phyloP scores from a whole-genome alignment of 2,888 invertebrate genomes.

The Drosophila buzzatii region DNA sequence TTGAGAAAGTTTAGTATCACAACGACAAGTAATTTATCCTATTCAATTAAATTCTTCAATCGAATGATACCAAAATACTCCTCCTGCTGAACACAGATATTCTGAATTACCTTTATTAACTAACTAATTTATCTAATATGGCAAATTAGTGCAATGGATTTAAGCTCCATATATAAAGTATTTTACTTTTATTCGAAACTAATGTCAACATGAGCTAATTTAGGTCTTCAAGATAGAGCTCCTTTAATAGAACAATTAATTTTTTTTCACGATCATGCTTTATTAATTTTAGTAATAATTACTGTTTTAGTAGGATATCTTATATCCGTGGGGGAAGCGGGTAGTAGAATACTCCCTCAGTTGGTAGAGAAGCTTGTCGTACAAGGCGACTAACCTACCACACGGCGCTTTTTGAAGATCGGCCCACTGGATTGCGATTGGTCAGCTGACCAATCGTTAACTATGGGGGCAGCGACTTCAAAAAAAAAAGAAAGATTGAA shows the following conservation, averaged over 20 bases:
- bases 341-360: too few relatives aligned
- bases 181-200: conserved; percentile 88
- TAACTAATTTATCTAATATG: conserved; percentile 88
- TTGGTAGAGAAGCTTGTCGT: too few relatives aligned
- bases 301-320: conserved; percentile 87
- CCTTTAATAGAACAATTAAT: conserved; percentile 89
- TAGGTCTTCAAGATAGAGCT: conserved; percentile 87
- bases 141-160: conserved; percentile 88
- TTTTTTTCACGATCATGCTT: conserved; percentile 88
- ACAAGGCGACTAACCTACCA: too few relatives aligned
- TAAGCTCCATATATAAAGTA: conserved; percentile 89
- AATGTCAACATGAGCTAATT: conserved; percentile 86
- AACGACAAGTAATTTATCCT: background rate
- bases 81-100: conserved; percentile 86
- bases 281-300: conserved; percentile 88
- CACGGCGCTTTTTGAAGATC: too few relatives aligned
- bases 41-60: conserved; percentile 85
- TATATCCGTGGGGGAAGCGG: conserved; percentile 87
- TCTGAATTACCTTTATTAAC: conserved; percentile 87
- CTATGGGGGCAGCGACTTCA: too few relatives aligned
- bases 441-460: too few relatives aligned
- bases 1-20: background rate
- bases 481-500: too few relatives aligned
- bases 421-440: too few relatives aligned
- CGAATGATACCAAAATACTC: conserved; percentile 87